Percentiles rank a stretch among this genome's conserved stretches.
Conservation (phyloP, 2,113 vertebrate species). For the Candoia aspera region DNA sequence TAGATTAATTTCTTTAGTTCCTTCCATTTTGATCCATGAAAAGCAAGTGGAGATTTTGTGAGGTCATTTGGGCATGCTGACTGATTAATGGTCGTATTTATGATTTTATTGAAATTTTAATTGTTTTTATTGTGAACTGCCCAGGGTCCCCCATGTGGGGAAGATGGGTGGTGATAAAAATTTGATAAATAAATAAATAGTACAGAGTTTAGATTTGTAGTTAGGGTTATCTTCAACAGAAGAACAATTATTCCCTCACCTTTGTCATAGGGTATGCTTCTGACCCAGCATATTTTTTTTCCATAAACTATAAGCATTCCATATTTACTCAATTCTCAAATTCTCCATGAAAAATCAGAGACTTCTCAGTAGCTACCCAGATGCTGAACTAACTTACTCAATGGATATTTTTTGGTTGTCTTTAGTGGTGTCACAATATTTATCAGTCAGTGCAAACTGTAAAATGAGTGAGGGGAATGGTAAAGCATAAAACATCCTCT, state of each 20-base stretch:
- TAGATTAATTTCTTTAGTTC: neutral
- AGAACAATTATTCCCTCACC: neutral
- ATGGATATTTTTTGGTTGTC: neutral
- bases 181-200: too few relatives aligned
- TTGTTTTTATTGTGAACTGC: too few relatives aligned
- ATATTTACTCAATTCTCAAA: neutral
- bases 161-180: too few relatives aligned
- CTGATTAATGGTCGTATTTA: too few relatives aligned
- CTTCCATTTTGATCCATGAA: neutral
- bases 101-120: too few relatives aligned
- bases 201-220: neutral
- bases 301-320: neutral
- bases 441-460: neutral
- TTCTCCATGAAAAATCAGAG: neutral
- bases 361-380: neutral
- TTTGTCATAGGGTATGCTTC: neutral
- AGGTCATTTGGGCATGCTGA: neutral
- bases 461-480: neutral
- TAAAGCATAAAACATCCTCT: neutral
- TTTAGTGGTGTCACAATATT: neutral
- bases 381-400: neutral
- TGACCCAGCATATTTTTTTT: neutral
- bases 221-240: neutral
- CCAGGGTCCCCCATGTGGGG: too few relatives aligned
- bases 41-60: neutral